A percentile compares a stretch with the other conserved stretches of the same genome.
Conservation (phyloP, 1,140 invertebrate species). For the Vanessa tameamea region DNA sequence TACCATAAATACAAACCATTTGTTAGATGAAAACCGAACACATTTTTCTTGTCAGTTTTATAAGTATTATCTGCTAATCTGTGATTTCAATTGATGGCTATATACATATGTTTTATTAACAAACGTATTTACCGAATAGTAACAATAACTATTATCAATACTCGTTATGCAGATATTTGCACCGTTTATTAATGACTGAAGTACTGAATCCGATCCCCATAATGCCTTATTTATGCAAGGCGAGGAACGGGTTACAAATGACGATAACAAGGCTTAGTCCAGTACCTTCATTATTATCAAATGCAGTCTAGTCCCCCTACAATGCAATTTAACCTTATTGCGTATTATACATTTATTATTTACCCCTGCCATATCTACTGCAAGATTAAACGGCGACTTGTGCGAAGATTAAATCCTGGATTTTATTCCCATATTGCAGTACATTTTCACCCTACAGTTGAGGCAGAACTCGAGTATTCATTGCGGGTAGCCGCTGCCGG, state of each 20-base stretch:
- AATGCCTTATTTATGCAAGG: conserved; percentile 32
- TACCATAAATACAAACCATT: no score
- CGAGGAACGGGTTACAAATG: conserved; percentile 31
- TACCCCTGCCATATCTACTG: conserved; percentile 60
- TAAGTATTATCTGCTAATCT: no score
- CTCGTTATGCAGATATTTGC: not conserved
- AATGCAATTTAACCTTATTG: conserved; percentile 65
- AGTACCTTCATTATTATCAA: conserved; percentile 26
- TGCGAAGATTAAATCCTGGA: conserved; percentile 72
- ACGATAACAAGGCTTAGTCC: conserved; percentile 17
- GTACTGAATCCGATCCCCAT: not conserved
- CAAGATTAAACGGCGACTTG: conserved; percentile 74
- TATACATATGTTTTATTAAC: not conserved
- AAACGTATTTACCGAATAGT: not conserved
- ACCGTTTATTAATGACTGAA: not conserved
- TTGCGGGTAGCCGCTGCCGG: conserved; percentile 55
- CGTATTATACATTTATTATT: conserved; percentile 72
- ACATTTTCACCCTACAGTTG: conserved; percentile 67
- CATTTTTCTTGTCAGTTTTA: no score
- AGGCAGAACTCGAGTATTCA: conserved; percentile 71
- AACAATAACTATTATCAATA: not conserved
- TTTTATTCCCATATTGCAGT: conserved; percentile 74
- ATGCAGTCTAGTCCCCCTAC: conserved; percentile 40
- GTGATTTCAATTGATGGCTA: no score
- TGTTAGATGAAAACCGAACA: no score